Conservation (phyloP, 1,140 invertebrate species). For the Heterodera schachtii region DNA sequence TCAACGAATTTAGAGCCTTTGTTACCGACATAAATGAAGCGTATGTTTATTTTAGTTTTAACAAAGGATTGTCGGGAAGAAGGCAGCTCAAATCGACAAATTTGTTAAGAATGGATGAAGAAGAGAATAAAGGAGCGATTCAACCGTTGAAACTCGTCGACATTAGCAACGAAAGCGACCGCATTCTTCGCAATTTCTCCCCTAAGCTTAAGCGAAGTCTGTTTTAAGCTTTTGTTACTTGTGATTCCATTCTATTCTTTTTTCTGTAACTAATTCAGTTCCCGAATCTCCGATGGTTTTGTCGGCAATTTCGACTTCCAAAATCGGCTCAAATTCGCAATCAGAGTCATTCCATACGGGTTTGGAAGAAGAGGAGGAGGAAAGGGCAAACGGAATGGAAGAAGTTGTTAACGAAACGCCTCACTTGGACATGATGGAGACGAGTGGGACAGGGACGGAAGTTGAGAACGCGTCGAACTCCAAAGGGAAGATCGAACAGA, state of each 20-base stretch:
- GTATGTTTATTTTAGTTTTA: slow-evolving; percentile 11
- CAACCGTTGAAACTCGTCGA: not conserved
- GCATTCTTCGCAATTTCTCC: not conserved
- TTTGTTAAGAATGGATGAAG: not conserved
- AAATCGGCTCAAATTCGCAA: not conserved
- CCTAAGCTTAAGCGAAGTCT: slow-evolving; percentile 1
- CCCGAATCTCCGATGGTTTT: slow-evolving; percentile 2
- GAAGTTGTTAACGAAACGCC: not conserved
- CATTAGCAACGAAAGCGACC: not conserved
- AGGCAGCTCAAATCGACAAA: not conserved
- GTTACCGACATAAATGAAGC: slow-evolving; percentile 31
- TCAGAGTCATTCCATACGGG: not conserved
- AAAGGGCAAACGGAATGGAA: not conserved
- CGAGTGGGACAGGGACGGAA: not conserved
- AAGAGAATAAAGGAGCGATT: not conserved
- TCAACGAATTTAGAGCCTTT: slow-evolving; percentile 30
- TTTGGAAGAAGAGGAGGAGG: slow-evolving; percentile 2
- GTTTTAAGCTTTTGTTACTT: not conserved
- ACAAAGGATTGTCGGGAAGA: no score
- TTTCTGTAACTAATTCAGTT: not conserved
- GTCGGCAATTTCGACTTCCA: not conserved
- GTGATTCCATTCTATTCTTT: no score
- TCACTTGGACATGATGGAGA: not conserved
- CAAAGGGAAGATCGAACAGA: not conserved
- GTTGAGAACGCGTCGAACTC: not conserved